phyloP scores from a whole-genome alignment of 2,888 invertebrate species.

The Dryocosmus kuriphilus region DNA sequence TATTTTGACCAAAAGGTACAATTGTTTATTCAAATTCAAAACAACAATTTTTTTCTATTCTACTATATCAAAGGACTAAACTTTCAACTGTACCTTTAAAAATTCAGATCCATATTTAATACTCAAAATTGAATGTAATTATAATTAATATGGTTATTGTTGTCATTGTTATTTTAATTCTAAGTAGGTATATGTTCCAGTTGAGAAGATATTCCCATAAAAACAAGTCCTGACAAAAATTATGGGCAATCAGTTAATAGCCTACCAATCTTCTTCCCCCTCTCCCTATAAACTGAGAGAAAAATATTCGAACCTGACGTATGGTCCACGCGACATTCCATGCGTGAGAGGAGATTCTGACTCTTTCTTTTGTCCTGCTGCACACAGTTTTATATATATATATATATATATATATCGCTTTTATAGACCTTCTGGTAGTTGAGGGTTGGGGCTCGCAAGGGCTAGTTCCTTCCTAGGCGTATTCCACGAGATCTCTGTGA shows the following conservation, averaged over 20 bases:
- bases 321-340: not conserved
- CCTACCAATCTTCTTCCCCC: not conserved
- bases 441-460: constrained; percentile 48
- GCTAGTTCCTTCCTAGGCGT: constrained; percentile 55
- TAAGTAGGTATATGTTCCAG: constrained; percentile 1
- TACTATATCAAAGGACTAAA: no score
- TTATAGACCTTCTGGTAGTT: constrained; percentile 21
- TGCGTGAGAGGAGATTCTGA: constrained; percentile 9
- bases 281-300: not conserved
- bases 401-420: not conserved
- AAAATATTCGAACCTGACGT: constrained; percentile 2
- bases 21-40: no score
- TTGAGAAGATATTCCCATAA: constrained; percentile 17
- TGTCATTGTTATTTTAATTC: not conserved
- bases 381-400: not conserved
- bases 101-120: no score
- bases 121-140: no score
- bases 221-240: constrained; percentile 31
- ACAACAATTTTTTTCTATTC: no score
- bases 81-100: no score
- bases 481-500: constrained; percentile 53
- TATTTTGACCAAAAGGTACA: no score
- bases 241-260: constrained; percentile 40
- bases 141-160: no score
- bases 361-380: not conserved